phyloP scores from a whole-genome alignment of 2,113 vertebrate species.

The Vulpes vulpes region DNA sequence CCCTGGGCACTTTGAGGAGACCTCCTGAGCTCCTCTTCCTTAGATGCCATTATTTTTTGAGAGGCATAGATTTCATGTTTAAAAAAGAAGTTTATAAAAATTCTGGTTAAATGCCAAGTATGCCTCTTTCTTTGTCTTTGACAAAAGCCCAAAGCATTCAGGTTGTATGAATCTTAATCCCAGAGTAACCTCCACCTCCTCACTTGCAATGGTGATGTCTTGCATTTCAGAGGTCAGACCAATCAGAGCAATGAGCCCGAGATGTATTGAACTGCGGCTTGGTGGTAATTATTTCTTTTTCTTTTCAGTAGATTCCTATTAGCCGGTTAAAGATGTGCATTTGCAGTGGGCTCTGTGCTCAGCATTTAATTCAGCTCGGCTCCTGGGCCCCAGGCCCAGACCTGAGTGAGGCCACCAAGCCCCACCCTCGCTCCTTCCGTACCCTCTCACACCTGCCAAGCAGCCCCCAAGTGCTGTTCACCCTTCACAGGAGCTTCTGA shows the following conservation, averaged over 20 bases:
- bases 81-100: conserved; percentile 7
- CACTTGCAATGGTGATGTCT: conserved; percentile 76
- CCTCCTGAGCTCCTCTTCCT: neutral
- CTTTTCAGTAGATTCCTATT: conserved; percentile 64
- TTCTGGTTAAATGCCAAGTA: neutral
- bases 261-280: conserved; percentile 74
- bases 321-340: conserved; percentile 58
- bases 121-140: conserved; percentile 34
- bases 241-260: conserved; percentile 73
- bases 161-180: conserved; percentile 82
- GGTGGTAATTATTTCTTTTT: conserved; percentile 71
- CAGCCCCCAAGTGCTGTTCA: neutral
- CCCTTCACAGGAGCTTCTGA: neutral
- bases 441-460: neutral
- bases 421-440: neutral
- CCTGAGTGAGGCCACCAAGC: neutral
- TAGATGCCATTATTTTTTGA: neutral
- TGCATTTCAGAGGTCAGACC: conserved; percentile 80
- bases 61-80: neutral
- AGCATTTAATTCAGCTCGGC: conserved; percentile 55
- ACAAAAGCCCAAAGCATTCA: conserved; percentile 72
- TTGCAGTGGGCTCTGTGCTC: conserved; percentile 58
- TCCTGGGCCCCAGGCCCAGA: neutral
- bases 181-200: conserved; percentile 69
- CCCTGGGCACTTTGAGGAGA: neutral